Evolutionary conservation across 1,140 invertebrate genomes (phyloP).

Genomic region (Ostrea edulis): DNA sequence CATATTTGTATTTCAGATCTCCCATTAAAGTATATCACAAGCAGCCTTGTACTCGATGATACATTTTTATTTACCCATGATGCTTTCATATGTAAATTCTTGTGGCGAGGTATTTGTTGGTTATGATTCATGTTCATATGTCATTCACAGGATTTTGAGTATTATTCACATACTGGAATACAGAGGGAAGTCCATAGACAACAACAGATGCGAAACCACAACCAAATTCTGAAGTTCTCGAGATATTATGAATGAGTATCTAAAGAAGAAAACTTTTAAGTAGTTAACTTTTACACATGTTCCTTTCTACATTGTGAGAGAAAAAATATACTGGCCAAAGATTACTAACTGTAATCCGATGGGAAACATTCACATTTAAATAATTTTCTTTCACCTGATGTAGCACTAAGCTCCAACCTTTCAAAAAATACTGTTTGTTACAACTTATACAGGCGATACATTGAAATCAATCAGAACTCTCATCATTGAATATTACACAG

Average conservation of each 20-base stretch:
- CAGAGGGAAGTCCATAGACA: background rate
- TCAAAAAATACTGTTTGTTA: background rate
- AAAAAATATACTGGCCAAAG: background rate
- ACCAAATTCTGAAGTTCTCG: background rate
- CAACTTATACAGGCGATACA: too few relatives aligned
- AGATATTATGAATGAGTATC: slow-evolving; percentile 12
- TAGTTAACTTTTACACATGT: background rate
- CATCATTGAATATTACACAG: too few relatives aligned
- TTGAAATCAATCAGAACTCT: too few relatives aligned
- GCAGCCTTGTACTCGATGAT: background rate
- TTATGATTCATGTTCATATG: slow-evolving; percentile 21
- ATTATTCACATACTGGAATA: slow-evolving; percentile 3
- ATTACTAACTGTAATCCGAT: background rate
- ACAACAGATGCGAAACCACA: background rate
- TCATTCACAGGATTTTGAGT: slow-evolving; percentile 24
- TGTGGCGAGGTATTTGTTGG: slow-evolving; percentile 20
- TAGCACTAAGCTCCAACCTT: slow-evolving; percentile 1
- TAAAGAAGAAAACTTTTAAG: background rate
- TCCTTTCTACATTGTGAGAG: background rate
- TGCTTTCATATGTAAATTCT: background rate
- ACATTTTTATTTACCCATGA: background rate
- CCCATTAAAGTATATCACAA: background rate
- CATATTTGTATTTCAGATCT: slow-evolving; percentile 9
- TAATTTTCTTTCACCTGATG: background rate
- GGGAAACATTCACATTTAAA: background rate